Evolutionary conservation across 2,888 invertebrate species (phyloP), one percentile per base, ranked within the genome.

Genomic region (Minunthozetes semirufus): DNA sequence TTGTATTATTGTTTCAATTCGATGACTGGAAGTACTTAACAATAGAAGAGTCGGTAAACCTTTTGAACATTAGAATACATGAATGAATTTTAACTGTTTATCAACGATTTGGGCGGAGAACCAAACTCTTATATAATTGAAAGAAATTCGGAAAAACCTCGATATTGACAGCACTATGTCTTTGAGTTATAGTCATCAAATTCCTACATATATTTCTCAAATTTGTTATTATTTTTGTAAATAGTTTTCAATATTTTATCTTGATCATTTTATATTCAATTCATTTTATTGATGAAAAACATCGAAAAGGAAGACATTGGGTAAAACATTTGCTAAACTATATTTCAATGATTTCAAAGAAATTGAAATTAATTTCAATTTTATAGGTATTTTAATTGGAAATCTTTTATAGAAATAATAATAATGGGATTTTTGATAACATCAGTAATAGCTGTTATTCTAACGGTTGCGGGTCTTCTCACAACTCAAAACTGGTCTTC

Each of bases 401-500:
- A 66, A 19, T 4, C n/a, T 19, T 33, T 38, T 19, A 6, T 17
- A 1, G 3, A 19, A 33, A 19, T 66, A 1, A 66, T 38, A 33
- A 19, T 66, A 1, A 66, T 66, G 63, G 63, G 63, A 17, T 33
- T 66, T 27, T 66, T 66, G 11, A 38, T 66, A 19, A 17, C 63
- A 38, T 38, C 63, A 38, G n/a, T 66, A 1, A 66, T 66, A 66
- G 63, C 63, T 38, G n/a, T 38, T 1, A 38, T 66, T 4, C 27
- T 66, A n/a, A 66, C 63, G 6, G 63, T 66, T 1, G 63, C 63
- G 17, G 63, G 63, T n/a, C 38, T 66, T 17, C 63, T 66, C 3
- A 66, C 63, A n/a, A 66, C 63, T n/a, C 63, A 66, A 6, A 66
- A 66, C 63, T 66, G 63, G 63, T 66, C 63, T 9, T 66, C 19